Conservation (phyloP, 2,797 vertebrate species). For the Erpetoichthys calabaricus region DNA sequence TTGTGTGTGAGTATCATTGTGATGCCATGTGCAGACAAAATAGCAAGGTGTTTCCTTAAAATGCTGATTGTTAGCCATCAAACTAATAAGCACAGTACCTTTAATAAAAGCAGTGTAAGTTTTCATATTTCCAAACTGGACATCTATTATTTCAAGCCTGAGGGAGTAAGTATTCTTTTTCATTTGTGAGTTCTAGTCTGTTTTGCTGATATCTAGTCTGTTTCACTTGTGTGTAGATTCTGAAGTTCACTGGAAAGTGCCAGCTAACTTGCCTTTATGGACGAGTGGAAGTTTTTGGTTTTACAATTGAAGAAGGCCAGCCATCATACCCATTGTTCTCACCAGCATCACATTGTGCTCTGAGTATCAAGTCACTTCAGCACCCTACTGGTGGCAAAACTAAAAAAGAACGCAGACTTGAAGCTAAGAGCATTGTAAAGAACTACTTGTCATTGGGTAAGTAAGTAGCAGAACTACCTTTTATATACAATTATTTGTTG, state of each 20-base stretch:
- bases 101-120: too few relatives aligned
- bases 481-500: too few relatives aligned
- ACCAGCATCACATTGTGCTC: conserved; percentile 58
- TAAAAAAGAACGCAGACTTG: conserved; percentile 36
- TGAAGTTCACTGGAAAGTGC: conserved; percentile 75
- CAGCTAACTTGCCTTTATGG: conserved; percentile 76
- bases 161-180: too few relatives aligned
- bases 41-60: too few relatives aligned
- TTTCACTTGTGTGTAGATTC: conserved; percentile 34
- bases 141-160: too few relatives aligned
- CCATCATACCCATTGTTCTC: conserved; percentile 67
- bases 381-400: conserved; percentile 29
- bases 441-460: conserved; percentile 55
- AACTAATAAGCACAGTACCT: too few relatives aligned
- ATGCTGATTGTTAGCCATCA: too few relatives aligned
- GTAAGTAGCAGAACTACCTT: neutral
- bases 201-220: too few relatives aligned
- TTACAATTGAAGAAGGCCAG: conserved; percentile 67
- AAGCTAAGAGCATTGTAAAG: conserved; percentile 46
- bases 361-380: conserved; percentile 49
- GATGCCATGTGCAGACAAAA: too few relatives aligned
- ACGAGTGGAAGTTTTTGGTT: conserved; percentile 72
- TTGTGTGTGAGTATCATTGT: too few relatives aligned
- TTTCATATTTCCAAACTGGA: too few relatives aligned
- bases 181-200: too few relatives aligned